Conservation (phyloP, 2,113 vertebrate genomes). For the Apistogramma diplotaenia region DNA sequence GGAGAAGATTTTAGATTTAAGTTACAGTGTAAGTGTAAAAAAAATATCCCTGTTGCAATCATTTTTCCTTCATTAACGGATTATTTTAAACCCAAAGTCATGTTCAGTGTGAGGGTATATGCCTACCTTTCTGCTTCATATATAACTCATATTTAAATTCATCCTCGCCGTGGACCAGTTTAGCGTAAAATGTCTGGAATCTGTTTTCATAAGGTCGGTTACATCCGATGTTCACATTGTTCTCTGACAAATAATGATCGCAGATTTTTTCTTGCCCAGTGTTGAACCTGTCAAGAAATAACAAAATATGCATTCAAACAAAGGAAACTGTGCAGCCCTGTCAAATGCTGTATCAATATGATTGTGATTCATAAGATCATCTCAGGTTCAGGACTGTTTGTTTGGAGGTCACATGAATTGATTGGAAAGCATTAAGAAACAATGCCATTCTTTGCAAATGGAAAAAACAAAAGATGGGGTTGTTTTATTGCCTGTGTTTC, state of each 20-base stretch:
- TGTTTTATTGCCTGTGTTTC: too few species aligned
- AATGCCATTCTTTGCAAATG: too few species aligned
- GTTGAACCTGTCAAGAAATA: conserved; percentile 28
- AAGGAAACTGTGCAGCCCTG: not conserved
- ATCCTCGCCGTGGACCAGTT: not conserved
- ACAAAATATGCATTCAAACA: not conserved
- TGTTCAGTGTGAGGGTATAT: not conserved
- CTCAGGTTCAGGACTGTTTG: not conserved
- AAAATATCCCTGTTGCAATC: not conserved
- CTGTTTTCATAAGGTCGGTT: not conserved
- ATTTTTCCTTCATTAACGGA: not conserved
- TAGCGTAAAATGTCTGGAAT: conserved; percentile 9
- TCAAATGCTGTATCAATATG: not conserved
- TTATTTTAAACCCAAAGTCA: not conserved
- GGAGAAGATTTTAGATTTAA: not conserved
- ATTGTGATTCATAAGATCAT: not conserved
- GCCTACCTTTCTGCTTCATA: conserved; percentile 25
- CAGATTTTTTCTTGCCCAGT: not conserved
- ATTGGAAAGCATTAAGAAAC: not conserved
- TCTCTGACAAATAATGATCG: conserved; percentile 36
- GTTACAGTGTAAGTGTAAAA: not conserved
- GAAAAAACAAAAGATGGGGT: too few species aligned
- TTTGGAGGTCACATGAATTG: not conserved
- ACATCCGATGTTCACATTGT: conserved; percentile 41
- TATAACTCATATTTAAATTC: rapidly evolving